These are phyloP conservation scores for Poecilia picta DNA, from an alignment of 2,797 vertebrate genomes.

Conservation along the genomic window DNA sequence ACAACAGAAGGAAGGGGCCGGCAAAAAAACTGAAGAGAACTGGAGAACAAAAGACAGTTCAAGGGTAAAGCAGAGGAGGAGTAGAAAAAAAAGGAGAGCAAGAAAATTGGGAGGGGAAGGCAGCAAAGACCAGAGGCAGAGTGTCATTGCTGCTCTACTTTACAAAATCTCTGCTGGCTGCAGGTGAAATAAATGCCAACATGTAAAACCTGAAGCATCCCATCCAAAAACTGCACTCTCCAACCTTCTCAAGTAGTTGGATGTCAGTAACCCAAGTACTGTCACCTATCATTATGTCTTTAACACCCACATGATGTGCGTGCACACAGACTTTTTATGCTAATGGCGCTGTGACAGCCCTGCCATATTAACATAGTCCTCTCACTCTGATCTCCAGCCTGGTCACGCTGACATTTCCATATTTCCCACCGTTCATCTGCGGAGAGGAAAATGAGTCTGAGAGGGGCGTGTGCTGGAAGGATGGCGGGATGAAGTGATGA, in stretches of 20 bases:
- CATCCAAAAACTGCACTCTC: slow-evolving; percentile 42
- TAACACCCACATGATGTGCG: slow-evolving; percentile 49
- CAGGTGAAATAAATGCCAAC: slow-evolving; percentile 53
- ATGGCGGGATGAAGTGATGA: slow-evolving; percentile 58
- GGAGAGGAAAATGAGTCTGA: slow-evolving; percentile 62
- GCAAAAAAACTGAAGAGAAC: slow-evolving; percentile 50
- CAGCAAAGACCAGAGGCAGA: slow-evolving; percentile 61
- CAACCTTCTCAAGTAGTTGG: slow-evolving; percentile 54
- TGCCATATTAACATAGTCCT: slow-evolving; percentile 67
- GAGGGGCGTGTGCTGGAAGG: slow-evolving; percentile 46
- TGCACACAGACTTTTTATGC: slow-evolving; percentile 36
- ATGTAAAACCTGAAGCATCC: slow-evolving; percentile 37
- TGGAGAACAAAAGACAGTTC: slow-evolving; percentile 61
- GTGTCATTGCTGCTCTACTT: slow-evolving; percentile 75
- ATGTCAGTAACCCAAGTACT: slow-evolving; percentile 62
- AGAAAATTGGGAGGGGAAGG: slow-evolving; percentile 39
- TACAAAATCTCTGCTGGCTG: slow-evolving; percentile 64
- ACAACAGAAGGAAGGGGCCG: slow-evolving; percentile 38
- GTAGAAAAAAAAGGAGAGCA: slow-evolving; percentile 13
- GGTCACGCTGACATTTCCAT: slow-evolving; percentile 72
- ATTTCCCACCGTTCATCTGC: slow-evolving; percentile 62
- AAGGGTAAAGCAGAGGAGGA: slow-evolving; percentile 62
- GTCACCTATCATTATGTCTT: slow-evolving; percentile 78
- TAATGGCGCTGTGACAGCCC: slow-evolving; percentile 54
- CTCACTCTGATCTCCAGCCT: slow-evolving; percentile 56